Conservation (phyloP, 1,140 invertebrate species). For the Tetramorium simillimum region DNA sequence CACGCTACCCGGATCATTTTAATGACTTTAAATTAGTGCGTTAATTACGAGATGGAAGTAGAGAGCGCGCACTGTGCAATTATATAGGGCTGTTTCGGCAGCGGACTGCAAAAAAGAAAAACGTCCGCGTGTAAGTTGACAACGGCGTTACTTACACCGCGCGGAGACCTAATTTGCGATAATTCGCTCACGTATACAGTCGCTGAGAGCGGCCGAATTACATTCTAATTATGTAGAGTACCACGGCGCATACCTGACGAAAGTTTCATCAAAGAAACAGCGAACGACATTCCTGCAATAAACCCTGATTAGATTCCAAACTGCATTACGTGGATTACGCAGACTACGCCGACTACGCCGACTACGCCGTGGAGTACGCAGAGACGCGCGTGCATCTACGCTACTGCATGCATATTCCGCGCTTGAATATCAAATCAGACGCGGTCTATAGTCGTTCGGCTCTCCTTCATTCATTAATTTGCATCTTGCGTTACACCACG, state of each 20-base stretch:
- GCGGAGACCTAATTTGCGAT: slow-evolving; percentile 48
- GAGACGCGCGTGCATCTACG: slow-evolving; percentile 1
- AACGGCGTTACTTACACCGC: slow-evolving; percentile 35
- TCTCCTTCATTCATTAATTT: slow-evolving; percentile 56
- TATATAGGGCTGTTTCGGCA: slow-evolving; percentile 10
- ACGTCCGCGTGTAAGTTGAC: slow-evolving; percentile 3
- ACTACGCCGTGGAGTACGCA: not conserved
- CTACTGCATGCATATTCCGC: slow-evolving; percentile 31
- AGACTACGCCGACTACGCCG: slow-evolving; percentile 22
- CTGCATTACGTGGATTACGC: slow-evolving; percentile 46
- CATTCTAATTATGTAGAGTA: slow-evolving; percentile 58
- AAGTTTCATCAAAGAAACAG: slow-evolving; percentile 61
- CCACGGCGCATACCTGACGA: slow-evolving; percentile 53
- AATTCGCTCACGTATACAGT: slow-evolving; percentile 39
- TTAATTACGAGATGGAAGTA: slow-evolving; percentile 44
- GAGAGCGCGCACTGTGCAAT: not conserved
- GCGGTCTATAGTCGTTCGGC: slow-evolving; percentile 40
- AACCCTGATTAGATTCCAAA: slow-evolving; percentile 61
- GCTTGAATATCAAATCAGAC: slow-evolving; percentile 59
- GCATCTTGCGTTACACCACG: slow-evolving; percentile 54
- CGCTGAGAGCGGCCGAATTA: slow-evolving; percentile 29
- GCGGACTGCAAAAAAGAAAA: slow-evolving; percentile 7
- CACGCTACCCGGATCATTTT: slow-evolving; percentile 26
- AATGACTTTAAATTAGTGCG: slow-evolving; percentile 48
- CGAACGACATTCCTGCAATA: slow-evolving; percentile 49